Base-by-base conservation (phyloP, 2,113 vertebrate genomes). In the Carettochelys insculpta region DNA sequence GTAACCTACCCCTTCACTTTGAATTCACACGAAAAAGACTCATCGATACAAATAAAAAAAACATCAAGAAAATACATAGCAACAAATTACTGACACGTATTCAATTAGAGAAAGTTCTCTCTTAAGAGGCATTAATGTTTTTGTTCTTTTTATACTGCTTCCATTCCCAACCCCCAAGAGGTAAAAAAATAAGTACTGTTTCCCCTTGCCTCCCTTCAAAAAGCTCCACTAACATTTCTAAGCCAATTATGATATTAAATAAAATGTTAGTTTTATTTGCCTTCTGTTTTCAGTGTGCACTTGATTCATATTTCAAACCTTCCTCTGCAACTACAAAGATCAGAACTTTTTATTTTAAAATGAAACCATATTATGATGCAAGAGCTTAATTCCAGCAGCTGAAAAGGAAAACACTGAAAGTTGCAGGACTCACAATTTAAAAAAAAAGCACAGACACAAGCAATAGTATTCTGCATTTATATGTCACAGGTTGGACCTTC, bases 121-220 rank as follows among this genome's bases (percentile, higher is more conserved):
- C 78, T 47, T 85, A 31, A 87, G 81, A 82, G 14, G 78, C 43
- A 73, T 58, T 51, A 61, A 2, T 53, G 27, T 1, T 43, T 73
- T 84, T 87, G 85, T 78, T 87, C 53, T 48, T 90, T 90, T 91
- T 82, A 88, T 47, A 76, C 43, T 73, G 10, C 83, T 22, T 68
- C 9, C n/a, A 68, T 68, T 68, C 61, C 61, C n/a, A 20, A 68
- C 19, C 10, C 17, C 20, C 5, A 68, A 68, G n/a, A 20, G 8
- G 2, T 68, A 34, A 38, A 68, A 38, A 68, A 68, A 68, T 38
- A 7, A 38, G 17, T 8, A 20, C 10, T 19, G 38, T n/a, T 68
- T 38, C 31, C 54, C 54, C 27, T 6, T 58, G 14, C 5, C 31
- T 65, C 19, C 34, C 8, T 7, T 16, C 9, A 5, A 22, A 38